Percentiles rank a stretch among this genome's conserved stretches.
These are phyloP conservation scores for Xanthia togata DNA, from an alignment of 2,888 invertebrate species.

Conservation along the genomic window DNA sequence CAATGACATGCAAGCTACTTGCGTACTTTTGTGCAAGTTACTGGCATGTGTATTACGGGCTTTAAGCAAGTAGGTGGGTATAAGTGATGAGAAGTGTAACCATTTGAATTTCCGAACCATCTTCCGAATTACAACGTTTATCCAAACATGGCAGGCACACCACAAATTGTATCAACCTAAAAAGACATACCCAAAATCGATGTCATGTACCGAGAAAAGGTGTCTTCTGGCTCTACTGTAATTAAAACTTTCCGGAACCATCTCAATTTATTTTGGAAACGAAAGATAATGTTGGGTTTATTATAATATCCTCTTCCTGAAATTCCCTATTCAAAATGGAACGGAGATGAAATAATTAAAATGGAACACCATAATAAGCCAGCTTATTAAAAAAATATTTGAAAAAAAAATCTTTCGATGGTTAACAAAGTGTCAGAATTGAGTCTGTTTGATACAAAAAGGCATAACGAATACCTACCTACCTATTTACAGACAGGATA, in stretches of 20 bases:
- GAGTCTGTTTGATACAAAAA: not conserved
- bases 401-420: not conserved
- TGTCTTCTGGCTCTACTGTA: constrained; percentile 21
- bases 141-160: not conserved
- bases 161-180: not conserved
- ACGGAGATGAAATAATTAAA: constrained; percentile 27
- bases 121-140: not conserved
- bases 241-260: constrained; percentile 52
- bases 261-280: constrained; percentile 49
- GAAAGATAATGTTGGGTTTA: constrained; percentile 36
- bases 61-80: no score
- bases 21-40: no score
- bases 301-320: constrained; percentile 23
- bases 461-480: not conserved
- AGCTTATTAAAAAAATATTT: not conserved
- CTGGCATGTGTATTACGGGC: no score
- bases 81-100: no score
- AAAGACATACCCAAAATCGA: constrained; percentile 22
- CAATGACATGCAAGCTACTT: no score
- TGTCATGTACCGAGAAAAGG: not conserved
- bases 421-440: constrained; percentile 1
- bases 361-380: not conserved
- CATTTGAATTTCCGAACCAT: not conserved
- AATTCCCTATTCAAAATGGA: constrained; percentile 8
- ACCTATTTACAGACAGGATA: not conserved